These are phyloP conservation scores for Synchiropus splendidus DNA, from an alignment of 2,113 vertebrate species.

Conservation along the genomic window DNA sequence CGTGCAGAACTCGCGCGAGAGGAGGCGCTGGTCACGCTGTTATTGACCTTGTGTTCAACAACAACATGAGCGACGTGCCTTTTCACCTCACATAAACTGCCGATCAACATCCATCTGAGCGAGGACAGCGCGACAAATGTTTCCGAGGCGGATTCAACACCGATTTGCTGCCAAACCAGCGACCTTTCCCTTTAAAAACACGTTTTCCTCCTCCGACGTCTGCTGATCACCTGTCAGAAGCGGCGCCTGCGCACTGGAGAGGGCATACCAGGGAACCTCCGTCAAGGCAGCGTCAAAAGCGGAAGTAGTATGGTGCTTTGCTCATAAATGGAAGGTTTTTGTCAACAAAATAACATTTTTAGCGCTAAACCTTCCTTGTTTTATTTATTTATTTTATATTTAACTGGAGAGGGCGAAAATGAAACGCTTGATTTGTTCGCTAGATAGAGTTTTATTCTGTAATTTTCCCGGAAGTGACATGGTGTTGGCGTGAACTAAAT, in stretches of 20 bases:
- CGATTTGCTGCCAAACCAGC: no score
- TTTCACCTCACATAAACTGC: no score
- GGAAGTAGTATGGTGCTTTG: constrained; percentile 11
- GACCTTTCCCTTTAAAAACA: constrained; percentile 57
- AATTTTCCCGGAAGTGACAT: constrained; percentile 19
- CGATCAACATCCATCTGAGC: no score
- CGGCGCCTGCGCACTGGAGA: constrained; percentile 68
- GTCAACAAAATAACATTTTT: background rate
- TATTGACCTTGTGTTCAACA: no score
- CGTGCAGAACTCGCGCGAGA: no score
- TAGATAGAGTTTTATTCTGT: constrained; percentile 29
- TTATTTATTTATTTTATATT: background rate
- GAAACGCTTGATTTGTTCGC: background rate
- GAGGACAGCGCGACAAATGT: no score
- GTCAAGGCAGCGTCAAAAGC: constrained; percentile 3
- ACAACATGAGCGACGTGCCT: no score
- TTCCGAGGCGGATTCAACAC: no score
- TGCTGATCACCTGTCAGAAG: constrained; percentile 60
- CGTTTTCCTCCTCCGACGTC: constrained; percentile 40
- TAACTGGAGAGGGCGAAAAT: no score
- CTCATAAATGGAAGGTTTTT: constrained; percentile 11
- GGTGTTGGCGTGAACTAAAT: constrained; percentile 7
- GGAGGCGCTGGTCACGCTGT: no score
- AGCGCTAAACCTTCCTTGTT: background rate
- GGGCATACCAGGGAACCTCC: constrained; percentile 8